These are phyloP conservation scores for Mobula birostris DNA, from an alignment of 2,113 vertebrate species.

Conservation along the genomic window DNA sequence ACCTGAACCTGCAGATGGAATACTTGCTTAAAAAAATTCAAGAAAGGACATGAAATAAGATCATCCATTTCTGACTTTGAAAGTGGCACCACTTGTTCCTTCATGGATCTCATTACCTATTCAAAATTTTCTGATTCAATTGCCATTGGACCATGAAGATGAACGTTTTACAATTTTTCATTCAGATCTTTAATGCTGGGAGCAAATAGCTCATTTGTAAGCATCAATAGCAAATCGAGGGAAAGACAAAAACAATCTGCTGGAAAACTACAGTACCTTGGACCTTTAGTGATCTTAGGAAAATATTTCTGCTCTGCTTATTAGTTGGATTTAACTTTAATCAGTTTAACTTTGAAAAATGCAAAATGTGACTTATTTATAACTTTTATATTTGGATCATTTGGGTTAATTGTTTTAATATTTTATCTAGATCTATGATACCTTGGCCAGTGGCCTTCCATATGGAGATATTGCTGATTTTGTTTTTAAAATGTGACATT, in stretches of 20 bases:
- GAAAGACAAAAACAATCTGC: not conserved
- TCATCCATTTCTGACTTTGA: not conserved
- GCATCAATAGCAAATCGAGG: not conserved
- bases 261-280: not conserved
- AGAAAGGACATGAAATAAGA: slow-evolving; percentile 37
- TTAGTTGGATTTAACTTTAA: not conserved
- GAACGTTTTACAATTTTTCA: not conserved
- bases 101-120: not conserved
- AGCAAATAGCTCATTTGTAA: not conserved
- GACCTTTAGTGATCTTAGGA: not conserved
- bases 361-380: not conserved
- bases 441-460: not conserved
- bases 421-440: not conserved
- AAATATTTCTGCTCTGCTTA: not conserved
- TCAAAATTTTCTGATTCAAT: not conserved
- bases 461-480: slow-evolving; percentile 18
- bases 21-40: slow-evolving; percentile 91
- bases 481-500: not conserved
- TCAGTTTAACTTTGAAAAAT: not conserved
- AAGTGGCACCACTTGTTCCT: not conserved
- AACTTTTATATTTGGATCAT: not conserved
- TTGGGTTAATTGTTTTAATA: not conserved
- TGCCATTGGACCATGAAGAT: not conserved
- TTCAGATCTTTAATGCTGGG: not conserved
- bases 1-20: slow-evolving; percentile 91